Conservation (phyloP, 2,797 vertebrate species). For the Echeneis naucrates region DNA sequence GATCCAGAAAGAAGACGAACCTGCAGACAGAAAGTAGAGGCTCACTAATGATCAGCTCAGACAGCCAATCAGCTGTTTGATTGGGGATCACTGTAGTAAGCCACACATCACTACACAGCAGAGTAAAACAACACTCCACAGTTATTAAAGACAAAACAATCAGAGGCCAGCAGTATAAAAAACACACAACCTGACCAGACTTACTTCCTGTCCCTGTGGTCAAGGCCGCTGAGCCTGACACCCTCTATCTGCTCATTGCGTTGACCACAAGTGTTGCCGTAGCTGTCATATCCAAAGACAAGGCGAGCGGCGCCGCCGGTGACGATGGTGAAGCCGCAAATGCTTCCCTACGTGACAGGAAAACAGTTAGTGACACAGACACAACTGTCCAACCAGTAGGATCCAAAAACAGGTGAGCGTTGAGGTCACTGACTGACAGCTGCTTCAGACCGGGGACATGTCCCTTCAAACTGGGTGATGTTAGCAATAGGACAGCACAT, state of each 20-base stretch:
- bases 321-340: constrained; percentile 95
- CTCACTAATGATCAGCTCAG: not conserved
- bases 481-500: too few relatives aligned
- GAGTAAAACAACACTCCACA: too few relatives aligned
- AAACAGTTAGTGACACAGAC: too few relatives aligned
- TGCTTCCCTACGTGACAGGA: constrained; percentile 87
- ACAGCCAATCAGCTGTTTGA: not conserved
- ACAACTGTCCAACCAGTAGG: too few relatives aligned
- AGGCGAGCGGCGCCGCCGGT: constrained; percentile 95
- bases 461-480: too few relatives aligned
- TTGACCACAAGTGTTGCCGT: constrained; percentile 96
- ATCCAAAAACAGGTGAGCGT: too few relatives aligned
- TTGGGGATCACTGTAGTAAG: not conserved
- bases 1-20: constrained; percentile 98
- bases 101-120: too few relatives aligned
- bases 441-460: too few relatives aligned
- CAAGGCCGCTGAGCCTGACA: constrained; percentile 91
- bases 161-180: too few relatives aligned
- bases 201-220: constrained; percentile 94
- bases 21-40: constrained; percentile 71
- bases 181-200: constrained; percentile 1
- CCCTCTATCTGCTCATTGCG: constrained; percentile 91
- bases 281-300: constrained; percentile 96
- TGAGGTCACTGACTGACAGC: too few relatives aligned
- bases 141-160: too few relatives aligned